Percentiles rank a stretch among this genome's conserved stretches.
Conservation (phyloP, 1,140 invertebrate species). For the Drosophila arizonae region DNA sequence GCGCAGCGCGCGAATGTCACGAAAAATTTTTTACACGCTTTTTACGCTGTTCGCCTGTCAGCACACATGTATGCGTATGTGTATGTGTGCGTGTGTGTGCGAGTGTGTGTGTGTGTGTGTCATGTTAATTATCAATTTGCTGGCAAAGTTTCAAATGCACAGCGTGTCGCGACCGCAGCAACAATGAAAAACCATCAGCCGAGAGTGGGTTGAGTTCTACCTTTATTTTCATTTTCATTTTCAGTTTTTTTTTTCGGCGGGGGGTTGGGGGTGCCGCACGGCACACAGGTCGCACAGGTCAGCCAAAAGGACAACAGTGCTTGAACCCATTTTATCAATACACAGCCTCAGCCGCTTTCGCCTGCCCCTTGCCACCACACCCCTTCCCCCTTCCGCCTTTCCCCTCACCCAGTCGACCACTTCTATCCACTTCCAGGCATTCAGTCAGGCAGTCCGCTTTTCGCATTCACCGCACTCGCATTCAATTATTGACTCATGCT, state of each 20-base stretch:
- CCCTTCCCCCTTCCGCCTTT: too few relatives aligned
- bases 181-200: conserved; percentile 75
- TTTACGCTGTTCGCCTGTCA: conserved; percentile 56
- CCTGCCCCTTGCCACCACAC: too few relatives aligned
- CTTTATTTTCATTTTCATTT: too few relatives aligned
- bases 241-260: background rate
- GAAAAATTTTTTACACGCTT: conserved; percentile 50
- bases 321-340: conserved; percentile 40
- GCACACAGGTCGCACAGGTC: conserved; percentile 18
- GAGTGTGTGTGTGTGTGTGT: conserved; percentile 22
- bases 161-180: conserved; percentile 75
- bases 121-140: conserved; percentile 77
- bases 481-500: conserved; percentile 80
- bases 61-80: background rate
- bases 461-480: conserved; percentile 43
- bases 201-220: background rate
- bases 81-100: conserved; percentile 2
- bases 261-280: background rate
- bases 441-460: conserved; percentile 12
- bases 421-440: background rate
- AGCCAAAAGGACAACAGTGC: conserved; percentile 45
- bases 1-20: conserved; percentile 30
- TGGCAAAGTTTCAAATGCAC: conserved; percentile 43
- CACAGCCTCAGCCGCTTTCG: conserved; percentile 2
- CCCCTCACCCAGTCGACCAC: background rate